phyloP scores from a whole-genome alignment of 2,888 invertebrate genomes.

The Dorcus hopei region DNA sequence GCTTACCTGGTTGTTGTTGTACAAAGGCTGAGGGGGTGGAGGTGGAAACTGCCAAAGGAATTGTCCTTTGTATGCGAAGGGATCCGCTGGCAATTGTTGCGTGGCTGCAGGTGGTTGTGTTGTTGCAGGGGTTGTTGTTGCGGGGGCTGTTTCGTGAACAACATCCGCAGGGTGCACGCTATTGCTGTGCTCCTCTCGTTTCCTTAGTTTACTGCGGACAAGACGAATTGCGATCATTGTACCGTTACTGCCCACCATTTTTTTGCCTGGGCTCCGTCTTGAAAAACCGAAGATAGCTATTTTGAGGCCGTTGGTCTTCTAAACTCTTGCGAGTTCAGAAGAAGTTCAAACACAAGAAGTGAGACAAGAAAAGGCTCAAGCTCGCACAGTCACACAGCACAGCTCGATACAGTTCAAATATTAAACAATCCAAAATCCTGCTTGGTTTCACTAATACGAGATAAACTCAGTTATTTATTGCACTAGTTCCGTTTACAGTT shows the following conservation, averaged over 20 bases:
- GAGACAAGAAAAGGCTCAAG: background rate
- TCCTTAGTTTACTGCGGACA: conserved; percentile 87
- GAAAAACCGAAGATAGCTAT: conserved; percentile 47
- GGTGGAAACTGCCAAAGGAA: conserved; percentile 83
- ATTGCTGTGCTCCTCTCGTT: conserved; percentile 76
- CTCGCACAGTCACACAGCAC: background rate
- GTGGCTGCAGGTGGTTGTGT: conserved; percentile 35
- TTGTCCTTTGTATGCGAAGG: conserved; percentile 64
- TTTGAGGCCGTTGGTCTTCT: conserved; percentile 38
- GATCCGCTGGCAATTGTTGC: conserved; percentile 50
- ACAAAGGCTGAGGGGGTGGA: conserved; percentile 74
- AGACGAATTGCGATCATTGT: conserved; percentile 85
- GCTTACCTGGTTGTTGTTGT: conserved; percentile 76
- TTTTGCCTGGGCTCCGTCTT: conserved; percentile 44
- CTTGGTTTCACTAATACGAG: background rate
- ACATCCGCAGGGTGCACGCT: conserved; percentile 68
- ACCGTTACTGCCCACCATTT: conserved; percentile 81
- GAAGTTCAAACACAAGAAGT: background rate
- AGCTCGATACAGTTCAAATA: background rate
- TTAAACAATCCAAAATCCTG: background rate
- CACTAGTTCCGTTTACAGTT: background rate
- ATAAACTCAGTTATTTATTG: background rate
- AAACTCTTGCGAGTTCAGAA: conserved; percentile 33
- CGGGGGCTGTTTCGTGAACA: conserved; percentile 58
- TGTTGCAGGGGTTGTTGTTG: conserved; percentile 37